These are phyloP conservation scores for Drosophila ambigua DNA, from an alignment of 1,140 invertebrate genomes.

Conservation along the genomic window DNA sequence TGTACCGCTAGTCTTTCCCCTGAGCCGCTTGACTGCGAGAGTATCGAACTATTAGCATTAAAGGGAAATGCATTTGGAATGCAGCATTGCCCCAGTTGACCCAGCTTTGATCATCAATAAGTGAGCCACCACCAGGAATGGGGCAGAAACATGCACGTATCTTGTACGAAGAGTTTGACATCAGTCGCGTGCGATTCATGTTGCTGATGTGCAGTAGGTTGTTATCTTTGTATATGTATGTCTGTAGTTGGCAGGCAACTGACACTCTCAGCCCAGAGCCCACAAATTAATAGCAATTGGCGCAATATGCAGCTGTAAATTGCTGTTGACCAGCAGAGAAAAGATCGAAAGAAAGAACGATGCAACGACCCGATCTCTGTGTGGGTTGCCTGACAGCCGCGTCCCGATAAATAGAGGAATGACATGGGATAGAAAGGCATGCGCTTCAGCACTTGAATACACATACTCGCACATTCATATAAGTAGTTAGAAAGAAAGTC, in stretches of 20 bases:
- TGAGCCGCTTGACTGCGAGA: too few relatives aligned
- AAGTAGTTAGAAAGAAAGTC: slow-evolving; percentile 49
- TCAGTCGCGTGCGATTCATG: slow-evolving; percentile 41
- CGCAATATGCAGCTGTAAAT: slow-evolving; percentile 45
- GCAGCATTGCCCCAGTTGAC: slow-evolving; percentile 22
- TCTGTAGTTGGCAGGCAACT: slow-evolving; percentile 10
- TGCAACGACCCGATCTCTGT: slow-evolving; percentile 50
- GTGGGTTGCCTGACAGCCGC: slow-evolving; percentile 22
- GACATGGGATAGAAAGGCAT: slow-evolving; percentile 30
- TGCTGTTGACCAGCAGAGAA: slow-evolving; percentile 38
- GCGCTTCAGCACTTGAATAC: slow-evolving; percentile 1
- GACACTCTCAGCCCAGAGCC: slow-evolving; percentile 39
- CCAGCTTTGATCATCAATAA: slow-evolving; percentile 12
- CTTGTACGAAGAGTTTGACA: slow-evolving; percentile 26
- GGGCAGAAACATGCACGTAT: slow-evolving; percentile 24
- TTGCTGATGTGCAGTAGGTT: slow-evolving; percentile 24
- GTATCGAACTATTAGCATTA: neutral
- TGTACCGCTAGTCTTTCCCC: too few relatives aligned
- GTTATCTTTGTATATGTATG: slow-evolving; percentile 26
- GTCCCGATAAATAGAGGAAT: slow-evolving; percentile 26
- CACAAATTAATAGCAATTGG: slow-evolving; percentile 54
- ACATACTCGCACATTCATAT: slow-evolving; percentile 4
- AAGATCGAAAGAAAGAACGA: slow-evolving; percentile 48
- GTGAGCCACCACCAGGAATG: slow-evolving; percentile 18
- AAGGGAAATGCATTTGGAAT: slow-evolving; percentile 11